These are phyloP conservation scores for Poecile montanus DNA, from an alignment of 2,797 vertebrate genomes.

Conservation along the genomic window DNA sequence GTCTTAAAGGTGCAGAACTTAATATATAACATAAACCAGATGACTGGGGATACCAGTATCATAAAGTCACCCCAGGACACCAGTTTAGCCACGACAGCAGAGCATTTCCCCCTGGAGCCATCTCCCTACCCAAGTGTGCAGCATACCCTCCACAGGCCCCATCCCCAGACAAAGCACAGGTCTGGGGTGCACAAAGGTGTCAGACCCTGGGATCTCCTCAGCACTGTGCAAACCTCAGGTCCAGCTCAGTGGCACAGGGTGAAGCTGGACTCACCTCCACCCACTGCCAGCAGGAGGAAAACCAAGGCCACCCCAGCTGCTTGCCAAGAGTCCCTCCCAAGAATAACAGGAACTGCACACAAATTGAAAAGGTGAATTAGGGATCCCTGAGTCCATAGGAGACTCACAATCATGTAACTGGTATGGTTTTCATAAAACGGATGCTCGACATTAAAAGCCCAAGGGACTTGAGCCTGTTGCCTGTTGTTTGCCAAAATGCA, in stretches of 20 bases:
- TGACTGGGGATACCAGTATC: too few relatives aligned
- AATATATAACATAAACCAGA: too few relatives aligned
- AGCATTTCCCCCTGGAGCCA: neutral
- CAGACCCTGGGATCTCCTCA: neutral
- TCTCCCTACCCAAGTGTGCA: neutral
- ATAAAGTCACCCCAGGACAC: too few relatives aligned
- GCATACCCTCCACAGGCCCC: fast-evolving
- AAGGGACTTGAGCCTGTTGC: neutral
- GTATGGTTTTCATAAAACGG: neutral
- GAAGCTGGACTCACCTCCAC: neutral
- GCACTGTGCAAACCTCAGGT: neutral
- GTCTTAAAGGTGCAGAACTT: too few relatives aligned
- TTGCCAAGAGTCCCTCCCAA: neutral
- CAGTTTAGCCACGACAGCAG: neutral
- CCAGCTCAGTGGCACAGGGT: neutral
- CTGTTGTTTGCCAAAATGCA: neutral
- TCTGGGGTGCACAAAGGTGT: neutral
- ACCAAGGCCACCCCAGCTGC: neutral
- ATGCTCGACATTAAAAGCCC: neutral
- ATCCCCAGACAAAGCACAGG: neutral
- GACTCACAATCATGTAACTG: neutral
- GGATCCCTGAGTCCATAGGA: neutral
- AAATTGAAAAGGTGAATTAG: neutral
- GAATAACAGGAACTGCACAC: neutral
- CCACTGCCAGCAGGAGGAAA: neutral